Evolutionary conservation across 2,888 invertebrate species (phyloP).

Genomic region (Sialis lutaria): DNA sequence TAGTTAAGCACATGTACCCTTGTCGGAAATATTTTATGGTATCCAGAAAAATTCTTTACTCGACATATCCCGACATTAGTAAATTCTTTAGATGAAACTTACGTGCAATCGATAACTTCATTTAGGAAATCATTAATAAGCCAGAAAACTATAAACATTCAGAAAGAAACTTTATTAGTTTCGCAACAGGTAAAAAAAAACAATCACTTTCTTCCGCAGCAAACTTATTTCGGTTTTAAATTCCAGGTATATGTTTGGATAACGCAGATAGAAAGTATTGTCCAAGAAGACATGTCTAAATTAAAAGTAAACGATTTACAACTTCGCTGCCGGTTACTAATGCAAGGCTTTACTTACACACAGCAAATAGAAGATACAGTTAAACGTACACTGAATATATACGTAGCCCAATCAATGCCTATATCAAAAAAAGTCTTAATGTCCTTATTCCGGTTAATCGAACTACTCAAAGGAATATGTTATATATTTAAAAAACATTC

Average conservation of each 20-base stretch:
- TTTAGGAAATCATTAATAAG: constrained; percentile 36
- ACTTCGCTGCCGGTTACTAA: constrained; percentile 31
- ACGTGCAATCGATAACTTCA: constrained; percentile 16
- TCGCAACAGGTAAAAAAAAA: constrained; percentile 25
- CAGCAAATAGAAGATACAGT: constrained; percentile 28
- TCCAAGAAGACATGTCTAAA: constrained; percentile 27
- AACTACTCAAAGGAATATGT: constrained; percentile 62
- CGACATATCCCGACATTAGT: constrained; percentile 40
- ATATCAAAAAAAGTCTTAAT: constrained; percentile 60
- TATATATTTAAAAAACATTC: constrained; percentile 50
- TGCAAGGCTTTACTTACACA: constrained; percentile 28
- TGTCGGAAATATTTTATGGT: constrained; percentile 68
- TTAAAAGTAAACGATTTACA: constrained; percentile 35
- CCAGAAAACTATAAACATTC: constrained; percentile 35
- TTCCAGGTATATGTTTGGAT: constrained; percentile 31
- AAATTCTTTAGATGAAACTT: constrained; percentile 30
- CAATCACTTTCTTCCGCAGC: constrained; percentile 13
- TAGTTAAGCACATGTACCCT: constrained; percentile 64
- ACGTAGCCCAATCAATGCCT: constrained; percentile 50
- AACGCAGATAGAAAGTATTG: constrained; percentile 36
- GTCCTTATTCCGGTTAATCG: constrained; percentile 61
- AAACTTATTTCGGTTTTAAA: background rate
- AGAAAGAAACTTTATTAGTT: constrained; percentile 39
- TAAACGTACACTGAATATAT: constrained; percentile 49
- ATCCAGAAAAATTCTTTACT: constrained; percentile 64